phyloP scores from a whole-genome alignment of 2,113 vertebrate species.

The Mesitornis unicolor region DNA sequence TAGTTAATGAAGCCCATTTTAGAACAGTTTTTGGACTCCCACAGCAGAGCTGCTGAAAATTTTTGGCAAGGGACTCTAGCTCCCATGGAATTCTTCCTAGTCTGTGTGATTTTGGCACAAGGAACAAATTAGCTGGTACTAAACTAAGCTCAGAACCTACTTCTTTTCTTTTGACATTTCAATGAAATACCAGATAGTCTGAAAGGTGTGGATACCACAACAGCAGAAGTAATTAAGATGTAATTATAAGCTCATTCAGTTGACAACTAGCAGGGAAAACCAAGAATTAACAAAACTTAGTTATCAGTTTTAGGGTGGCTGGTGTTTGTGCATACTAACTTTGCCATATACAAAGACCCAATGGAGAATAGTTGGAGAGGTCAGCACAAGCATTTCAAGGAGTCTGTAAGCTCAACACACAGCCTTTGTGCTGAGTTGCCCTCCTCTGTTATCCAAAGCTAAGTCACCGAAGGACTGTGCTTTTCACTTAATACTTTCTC shows the following conservation, averaged over 20 bases:
- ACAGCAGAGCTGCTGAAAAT: slow-evolving; percentile 1
- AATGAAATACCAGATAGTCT: slow-evolving; percentile 1
- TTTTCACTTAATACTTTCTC: background rate
- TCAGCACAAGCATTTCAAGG: background rate
- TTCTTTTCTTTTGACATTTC: slow-evolving; percentile 11
- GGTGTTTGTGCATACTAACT: background rate
- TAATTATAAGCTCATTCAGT: background rate
- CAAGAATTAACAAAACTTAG: background rate
- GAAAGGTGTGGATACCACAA: background rate
- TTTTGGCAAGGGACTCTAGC: background rate
- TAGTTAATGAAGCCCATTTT: slow-evolving; percentile 34
- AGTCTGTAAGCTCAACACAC: background rate
- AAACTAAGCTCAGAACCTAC: slow-evolving; percentile 3
- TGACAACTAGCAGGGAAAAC: background rate
- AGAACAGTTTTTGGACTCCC: background rate
- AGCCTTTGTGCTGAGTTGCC: background rate
- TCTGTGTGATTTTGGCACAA: background rate
- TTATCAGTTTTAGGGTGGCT: background rate
- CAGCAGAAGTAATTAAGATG: background rate
- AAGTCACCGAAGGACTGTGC: background rate
- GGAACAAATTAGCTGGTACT: background rate
- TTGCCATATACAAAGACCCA: background rate
- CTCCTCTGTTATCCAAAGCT: background rate
- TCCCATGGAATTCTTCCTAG: background rate
- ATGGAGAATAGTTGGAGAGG: background rate